Percentiles rank a stretch among this genome's conserved stretches.
These are phyloP conservation scores for Coilia nasus DNA, from an alignment of 2,797 vertebrate species.

Conservation along the genomic window DNA sequence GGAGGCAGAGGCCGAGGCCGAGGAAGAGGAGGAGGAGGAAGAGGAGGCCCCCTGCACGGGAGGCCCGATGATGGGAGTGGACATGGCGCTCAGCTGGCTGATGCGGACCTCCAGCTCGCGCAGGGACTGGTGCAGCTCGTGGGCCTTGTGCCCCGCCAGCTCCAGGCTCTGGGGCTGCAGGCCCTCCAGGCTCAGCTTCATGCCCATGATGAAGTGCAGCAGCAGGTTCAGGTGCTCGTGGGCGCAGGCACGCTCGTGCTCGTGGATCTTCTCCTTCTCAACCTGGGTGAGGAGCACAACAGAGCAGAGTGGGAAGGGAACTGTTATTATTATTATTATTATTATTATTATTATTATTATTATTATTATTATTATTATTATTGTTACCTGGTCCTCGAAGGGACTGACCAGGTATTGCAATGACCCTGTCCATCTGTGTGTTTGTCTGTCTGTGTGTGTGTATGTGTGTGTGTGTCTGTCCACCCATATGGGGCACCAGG, in stretches of 20 bases:
- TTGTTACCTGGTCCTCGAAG: no score
- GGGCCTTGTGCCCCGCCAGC: conserved; percentile 72
- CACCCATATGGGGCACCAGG: no score
- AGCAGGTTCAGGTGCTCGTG: conserved; percentile 87
- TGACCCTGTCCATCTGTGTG: no score
- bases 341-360: no score
- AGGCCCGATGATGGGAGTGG: conserved; percentile 61
- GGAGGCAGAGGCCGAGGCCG: conserved; percentile 51
- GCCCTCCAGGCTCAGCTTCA: conserved; percentile 79
- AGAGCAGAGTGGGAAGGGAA: no score
- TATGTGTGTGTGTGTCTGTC: no score
- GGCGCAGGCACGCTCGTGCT: conserved; percentile 83
- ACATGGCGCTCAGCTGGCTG: conserved; percentile 73
- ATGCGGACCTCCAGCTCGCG: conserved; percentile 55
- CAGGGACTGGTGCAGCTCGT: conserved; percentile 56
- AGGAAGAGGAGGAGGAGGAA: conserved; percentile 63
- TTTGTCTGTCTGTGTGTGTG: no score
- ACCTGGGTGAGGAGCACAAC: conserved; percentile 69
- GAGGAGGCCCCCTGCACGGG: conserved; percentile 56
- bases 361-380: no score
- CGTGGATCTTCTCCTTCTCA: conserved; percentile 82
- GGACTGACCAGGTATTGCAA: no score
- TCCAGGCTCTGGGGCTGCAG: conserved; percentile 77
- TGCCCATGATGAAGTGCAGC: conserved; percentile 80
- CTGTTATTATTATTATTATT: no score